phyloP scores from a whole-genome alignment of 2,113 vertebrate genomes.

The Pachyramphus minor region DNA sequence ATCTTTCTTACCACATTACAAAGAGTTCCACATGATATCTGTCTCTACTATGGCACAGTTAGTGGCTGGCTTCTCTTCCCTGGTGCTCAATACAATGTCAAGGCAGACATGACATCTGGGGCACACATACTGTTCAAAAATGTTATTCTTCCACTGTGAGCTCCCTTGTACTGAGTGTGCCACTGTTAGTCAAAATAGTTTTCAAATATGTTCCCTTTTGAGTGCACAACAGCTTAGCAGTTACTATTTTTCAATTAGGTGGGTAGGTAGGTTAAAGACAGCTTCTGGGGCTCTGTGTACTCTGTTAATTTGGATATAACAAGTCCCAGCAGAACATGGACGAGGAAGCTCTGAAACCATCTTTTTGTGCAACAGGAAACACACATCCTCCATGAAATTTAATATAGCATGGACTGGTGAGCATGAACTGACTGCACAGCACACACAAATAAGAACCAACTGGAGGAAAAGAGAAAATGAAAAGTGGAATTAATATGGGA shows the following conservation, averaged over 20 bases:
- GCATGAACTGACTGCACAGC: neutral
- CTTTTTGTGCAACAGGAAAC: neutral
- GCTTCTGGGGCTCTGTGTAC: neutral
- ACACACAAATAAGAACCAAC: neutral
- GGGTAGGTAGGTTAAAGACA: neutral
- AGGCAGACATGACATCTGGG: neutral
- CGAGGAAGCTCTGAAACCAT: neutral
- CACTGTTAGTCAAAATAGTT: conserved; percentile 2
- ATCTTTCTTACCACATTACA: neutral
- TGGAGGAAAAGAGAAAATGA: neutral
- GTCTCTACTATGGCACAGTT: neutral
- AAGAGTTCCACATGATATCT: neutral
- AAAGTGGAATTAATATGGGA: neutral
- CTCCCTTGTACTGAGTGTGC: neutral
- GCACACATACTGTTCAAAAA: neutral
- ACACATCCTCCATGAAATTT: neutral
- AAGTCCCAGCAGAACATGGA: neutral
- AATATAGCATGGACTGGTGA: neutral
- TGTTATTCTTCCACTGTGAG: neutral
- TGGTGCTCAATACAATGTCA: neutral
- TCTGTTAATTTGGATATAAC: neutral
- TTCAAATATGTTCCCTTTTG: neutral
- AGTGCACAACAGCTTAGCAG: neutral
- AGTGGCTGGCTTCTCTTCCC: neutral
- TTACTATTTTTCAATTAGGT: neutral